Evolutionary conservation across 1,140 invertebrate genomes (phyloP).

Genomic region (Musca vetustissima): DNA sequence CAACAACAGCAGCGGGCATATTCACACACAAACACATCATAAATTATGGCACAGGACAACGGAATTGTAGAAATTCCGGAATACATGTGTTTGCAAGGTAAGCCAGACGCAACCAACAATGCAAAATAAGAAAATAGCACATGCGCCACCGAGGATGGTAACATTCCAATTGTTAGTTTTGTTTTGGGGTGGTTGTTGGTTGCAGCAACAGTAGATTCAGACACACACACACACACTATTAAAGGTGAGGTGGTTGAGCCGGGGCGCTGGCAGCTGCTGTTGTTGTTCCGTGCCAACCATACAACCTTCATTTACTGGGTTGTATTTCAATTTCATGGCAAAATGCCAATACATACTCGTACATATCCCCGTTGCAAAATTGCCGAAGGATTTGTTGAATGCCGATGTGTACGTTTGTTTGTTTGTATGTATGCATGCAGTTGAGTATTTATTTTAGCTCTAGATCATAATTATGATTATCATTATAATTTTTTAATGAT

Average conservation of each 20-base stretch:
- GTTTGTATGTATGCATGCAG: no score
- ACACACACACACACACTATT: no score
- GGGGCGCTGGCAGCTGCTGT: no score
- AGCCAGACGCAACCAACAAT: not conserved
- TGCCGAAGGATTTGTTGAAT: constrained; percentile 7
- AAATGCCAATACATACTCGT: constrained; percentile 1
- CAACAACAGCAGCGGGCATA: not conserved
- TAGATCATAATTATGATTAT: no score
- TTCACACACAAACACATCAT: not conserved
- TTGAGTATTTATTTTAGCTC: no score
- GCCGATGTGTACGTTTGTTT: not conserved
- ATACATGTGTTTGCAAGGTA: constrained; percentile 24
- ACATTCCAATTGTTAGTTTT: not conserved
- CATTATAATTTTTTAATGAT: no score
- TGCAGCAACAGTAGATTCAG: no score
- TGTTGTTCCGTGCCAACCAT: no score
- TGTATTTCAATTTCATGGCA: not conserved
- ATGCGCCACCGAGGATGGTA: not conserved
- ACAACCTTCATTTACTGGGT: no score
- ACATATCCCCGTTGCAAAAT: no score
- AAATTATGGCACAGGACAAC: constrained; percentile 21
- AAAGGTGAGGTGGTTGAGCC: no score
- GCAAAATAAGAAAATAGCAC: constrained; percentile 13
- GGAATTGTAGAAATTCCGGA: not conserved
- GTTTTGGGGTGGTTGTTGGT: constrained; percentile 13